phyloP scores from a whole-genome alignment of 2,113 vertebrate genomes.

The Mobula birostris region DNA sequence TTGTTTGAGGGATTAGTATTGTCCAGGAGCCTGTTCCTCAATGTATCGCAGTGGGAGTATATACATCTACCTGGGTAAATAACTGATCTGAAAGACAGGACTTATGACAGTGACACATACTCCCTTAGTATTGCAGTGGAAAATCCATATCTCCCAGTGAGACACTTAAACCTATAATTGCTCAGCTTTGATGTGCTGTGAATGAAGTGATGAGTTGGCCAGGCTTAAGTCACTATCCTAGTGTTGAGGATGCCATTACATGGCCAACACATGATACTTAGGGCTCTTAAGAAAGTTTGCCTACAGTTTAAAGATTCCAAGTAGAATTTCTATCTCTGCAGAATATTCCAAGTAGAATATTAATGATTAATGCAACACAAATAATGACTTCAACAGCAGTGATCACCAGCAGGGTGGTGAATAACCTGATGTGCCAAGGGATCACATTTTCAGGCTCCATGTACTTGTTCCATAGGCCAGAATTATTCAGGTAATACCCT shows the following conservation, averaged over 20 bases:
- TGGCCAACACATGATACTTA: neutral
- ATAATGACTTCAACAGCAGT: slow-evolving; percentile 31
- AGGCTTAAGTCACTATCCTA: neutral
- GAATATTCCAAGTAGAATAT: slow-evolving; percentile 28
- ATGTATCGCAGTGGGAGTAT: too few species aligned
- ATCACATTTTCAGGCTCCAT: slow-evolving; percentile 30
- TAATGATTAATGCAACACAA: slow-evolving; percentile 4
- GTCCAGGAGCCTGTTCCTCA: too few species aligned
- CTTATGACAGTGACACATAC: too few species aligned
- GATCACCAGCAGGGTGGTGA: slow-evolving; percentile 22
- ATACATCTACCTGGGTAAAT: too few species aligned
- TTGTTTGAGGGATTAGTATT: too few species aligned
- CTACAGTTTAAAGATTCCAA: neutral
- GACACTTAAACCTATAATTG: neutral
- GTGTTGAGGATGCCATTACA: neutral
- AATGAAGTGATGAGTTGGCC: too few species aligned
- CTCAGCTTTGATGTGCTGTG: neutral
- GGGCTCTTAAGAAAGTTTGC: neutral
- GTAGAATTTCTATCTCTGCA: neutral
- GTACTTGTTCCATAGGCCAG: slow-evolving; percentile 14
- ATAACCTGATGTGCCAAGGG: slow-evolving; percentile 21
- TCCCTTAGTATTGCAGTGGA: too few species aligned
- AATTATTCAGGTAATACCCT: slow-evolving; percentile 28
- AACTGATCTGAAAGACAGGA: too few species aligned
- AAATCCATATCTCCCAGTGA: too few species aligned